Conservation (phyloP, 2,888 invertebrate genomes). For the Lasioglossum lativentre region DNA sequence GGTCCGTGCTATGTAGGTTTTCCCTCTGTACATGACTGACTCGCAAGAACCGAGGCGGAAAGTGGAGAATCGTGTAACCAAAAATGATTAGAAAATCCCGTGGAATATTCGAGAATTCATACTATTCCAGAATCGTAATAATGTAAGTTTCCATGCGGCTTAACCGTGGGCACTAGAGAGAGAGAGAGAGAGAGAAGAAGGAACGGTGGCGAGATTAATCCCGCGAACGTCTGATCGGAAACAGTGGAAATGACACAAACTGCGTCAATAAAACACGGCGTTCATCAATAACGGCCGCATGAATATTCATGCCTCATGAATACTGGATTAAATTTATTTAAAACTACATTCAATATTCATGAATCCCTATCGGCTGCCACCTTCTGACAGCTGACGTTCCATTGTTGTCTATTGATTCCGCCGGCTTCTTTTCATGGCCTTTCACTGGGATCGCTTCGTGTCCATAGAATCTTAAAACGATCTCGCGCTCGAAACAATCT, state of each 20-base stretch:
- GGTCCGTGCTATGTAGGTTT: background rate
- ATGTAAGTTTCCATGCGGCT: background rate
- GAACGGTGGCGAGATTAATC: conserved; percentile 13
- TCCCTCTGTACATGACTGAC: background rate
- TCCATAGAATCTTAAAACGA: background rate
- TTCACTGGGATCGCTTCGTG: background rate
- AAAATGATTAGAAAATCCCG: background rate
- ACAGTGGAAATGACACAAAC: conserved; percentile 35
- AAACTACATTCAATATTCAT: conserved; percentile 60
- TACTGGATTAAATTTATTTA: conserved; percentile 65
- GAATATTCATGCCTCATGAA: conserved; percentile 60
- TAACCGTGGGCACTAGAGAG: background rate
- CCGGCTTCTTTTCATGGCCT: background rate
- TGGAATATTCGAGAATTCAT: background rate
- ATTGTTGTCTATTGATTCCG: conserved; percentile 34
- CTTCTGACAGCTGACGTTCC: conserved; percentile 34
- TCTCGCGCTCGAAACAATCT: background rate
- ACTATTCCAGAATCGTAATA: background rate
- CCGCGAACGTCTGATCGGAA: conserved; percentile 18
- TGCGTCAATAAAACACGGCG: conserved; percentile 38
- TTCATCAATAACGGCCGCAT: conserved; percentile 52
- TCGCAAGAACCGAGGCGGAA: background rate
- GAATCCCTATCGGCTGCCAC: conserved; percentile 21
- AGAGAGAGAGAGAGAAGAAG: too few species aligned
- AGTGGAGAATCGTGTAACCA: background rate